Evolutionary conservation across 2,797 vertebrate genomes (phyloP), one percentile per base, ranked within the genome.

Genomic region (Mormyrus hasselquistii): DNA sequence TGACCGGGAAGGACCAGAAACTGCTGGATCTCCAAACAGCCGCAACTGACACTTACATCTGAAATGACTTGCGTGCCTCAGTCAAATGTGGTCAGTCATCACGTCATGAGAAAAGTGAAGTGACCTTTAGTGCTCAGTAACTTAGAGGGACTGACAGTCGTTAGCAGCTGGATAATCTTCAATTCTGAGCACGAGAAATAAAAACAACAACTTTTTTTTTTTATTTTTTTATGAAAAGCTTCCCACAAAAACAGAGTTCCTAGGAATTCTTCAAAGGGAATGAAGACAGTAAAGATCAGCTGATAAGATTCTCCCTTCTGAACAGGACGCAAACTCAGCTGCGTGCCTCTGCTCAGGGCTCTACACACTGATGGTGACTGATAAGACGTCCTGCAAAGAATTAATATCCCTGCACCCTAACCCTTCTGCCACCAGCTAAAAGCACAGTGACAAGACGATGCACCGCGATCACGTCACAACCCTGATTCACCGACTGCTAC

Each of bases 261-360:
- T 87, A 89, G 88, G 91, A 91, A 91, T 86, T 87, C 85, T 89
- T 89, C 86, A 84, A 92, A 90, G 89, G 89, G 89, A 93, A 90
- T 90, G 90, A 87, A 90, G 89, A 89, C 89, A 87, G 4, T 90
- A 88, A 89, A 91, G 88, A 76, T 84, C 90, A 90, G 88, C 55
- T 92, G 92, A 93, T 89, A 90, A 91, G 87, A 90, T 29, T 92
- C 93, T 93, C 88, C 85, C 92, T 91, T 90, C 92, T 90, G 91
- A 93, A 93, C 53, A 57, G 88, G 90, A 91, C 49, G 91, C 89
- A 92, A 69, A 85, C 87, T 89, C 91, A 93, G 91, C 22, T 65
- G 88, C 69, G 90, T 90, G 16, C 82, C 50, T n/a, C 29, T 7
- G 3, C 88, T 87, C 88, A 90, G 90, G 73, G 88, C 3, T 22